A percentile compares a stretch with the other conserved stretches of the same genome.
Conservation (phyloP, 2,888 invertebrate species). For the Beris chalybata region DNA sequence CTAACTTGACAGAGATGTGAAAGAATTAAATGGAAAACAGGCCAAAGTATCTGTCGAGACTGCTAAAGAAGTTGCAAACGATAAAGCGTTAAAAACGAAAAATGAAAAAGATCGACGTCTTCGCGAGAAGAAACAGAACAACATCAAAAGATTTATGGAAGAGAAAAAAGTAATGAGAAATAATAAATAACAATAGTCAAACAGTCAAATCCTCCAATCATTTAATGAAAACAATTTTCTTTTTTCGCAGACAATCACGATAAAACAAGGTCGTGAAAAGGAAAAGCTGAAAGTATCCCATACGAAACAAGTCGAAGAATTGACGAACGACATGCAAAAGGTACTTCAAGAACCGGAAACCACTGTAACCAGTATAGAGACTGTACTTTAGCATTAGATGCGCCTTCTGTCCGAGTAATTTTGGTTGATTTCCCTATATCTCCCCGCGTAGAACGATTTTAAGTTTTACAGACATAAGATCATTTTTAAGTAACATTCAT, state of each 20-base stretch:
- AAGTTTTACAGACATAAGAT: too few species aligned
- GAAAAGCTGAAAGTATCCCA: conserved; percentile 91
- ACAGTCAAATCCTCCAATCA: too few species aligned
- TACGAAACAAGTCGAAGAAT: conserved; percentile 87
- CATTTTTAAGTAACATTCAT: background rate
- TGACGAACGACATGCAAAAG: conserved; percentile 84
- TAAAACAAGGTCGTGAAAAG: conserved; percentile 88
- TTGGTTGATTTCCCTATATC: conserved; percentile 1
- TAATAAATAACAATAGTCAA: too few species aligned
- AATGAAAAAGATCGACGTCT: conserved; percentile 94
- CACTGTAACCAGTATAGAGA: conserved; percentile 48
- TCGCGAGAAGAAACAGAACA: conserved; percentile 94
- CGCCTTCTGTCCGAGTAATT: conserved; percentile 15
- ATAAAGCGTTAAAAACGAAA: conserved; percentile 95
- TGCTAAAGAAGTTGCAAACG: conserved; percentile 91
- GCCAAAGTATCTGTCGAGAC: conserved; percentile 97
- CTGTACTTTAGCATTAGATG: conserved; percentile 50
- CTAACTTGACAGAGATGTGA: conserved; percentile 72
- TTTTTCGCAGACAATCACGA: conserved; percentile 66
- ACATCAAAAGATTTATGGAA: conserved; percentile 96
- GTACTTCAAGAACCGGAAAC: conserved; percentile 58
- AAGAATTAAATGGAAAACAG: conserved; percentile 92
- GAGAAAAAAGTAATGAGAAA: conserved; percentile 71
- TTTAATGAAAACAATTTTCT: too few species aligned
- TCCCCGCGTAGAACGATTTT: too few species aligned